phyloP scores from a whole-genome alignment of 2,113 vertebrate genomes.

The Myxocyprinus asiaticus region DNA sequence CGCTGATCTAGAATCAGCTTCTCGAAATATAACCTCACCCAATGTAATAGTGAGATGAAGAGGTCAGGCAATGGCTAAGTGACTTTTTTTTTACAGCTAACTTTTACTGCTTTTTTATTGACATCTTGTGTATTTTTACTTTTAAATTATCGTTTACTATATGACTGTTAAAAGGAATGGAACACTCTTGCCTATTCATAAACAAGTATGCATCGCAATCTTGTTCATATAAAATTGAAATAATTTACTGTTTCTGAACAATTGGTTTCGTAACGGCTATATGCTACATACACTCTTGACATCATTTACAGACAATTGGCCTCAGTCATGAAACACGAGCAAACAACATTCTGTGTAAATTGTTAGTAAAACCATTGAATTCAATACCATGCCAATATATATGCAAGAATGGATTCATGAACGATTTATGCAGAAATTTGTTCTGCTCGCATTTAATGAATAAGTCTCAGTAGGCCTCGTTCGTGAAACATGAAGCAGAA shows the following conservation, averaged over 20 bases:
- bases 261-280: conserved; percentile 20
- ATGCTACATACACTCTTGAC: not conserved
- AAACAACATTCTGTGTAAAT: not conserved
- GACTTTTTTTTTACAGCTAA: not conserved
- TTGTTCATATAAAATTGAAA: conserved; percentile 2
- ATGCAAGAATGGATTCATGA: too few relatives aligned
- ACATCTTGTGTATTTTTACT: too few relatives aligned
- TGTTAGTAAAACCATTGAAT: too few relatives aligned
- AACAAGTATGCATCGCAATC: conserved; percentile 13
- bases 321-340: not conserved
- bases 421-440: too few relatives aligned
- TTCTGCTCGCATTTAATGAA: too few relatives aligned
- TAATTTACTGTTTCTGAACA: conserved; percentile 35
- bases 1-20: too few relatives aligned
- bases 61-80: too few relatives aligned
- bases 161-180: not conserved
- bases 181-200: conserved; percentile 3
- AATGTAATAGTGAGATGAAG: not conserved
- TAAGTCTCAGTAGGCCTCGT: too few relatives aligned
- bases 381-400: too few relatives aligned
- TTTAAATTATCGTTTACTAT: not conserved
- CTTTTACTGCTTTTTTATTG: conserved; percentile 2
- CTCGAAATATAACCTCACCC: conserved; percentile 6
- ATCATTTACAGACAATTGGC: not conserved
- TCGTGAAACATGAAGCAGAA: too few relatives aligned